Conservation (phyloP, 1,140 invertebrate species). For the Eupeodes corollae region DNA sequence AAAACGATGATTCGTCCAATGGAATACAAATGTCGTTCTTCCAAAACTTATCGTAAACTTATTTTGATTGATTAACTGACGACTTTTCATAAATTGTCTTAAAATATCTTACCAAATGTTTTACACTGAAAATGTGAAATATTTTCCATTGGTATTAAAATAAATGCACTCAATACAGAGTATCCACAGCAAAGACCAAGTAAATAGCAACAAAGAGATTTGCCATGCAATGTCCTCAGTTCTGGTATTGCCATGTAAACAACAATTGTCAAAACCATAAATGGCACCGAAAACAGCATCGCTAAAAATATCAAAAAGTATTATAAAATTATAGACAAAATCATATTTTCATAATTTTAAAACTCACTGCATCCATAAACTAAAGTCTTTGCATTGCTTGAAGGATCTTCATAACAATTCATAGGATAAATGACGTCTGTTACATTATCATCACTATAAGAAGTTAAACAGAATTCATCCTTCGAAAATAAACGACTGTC, state of each 20-base stretch:
- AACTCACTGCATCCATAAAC: slow-evolving; percentile 27
- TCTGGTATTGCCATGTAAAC: slow-evolving; percentile 61
- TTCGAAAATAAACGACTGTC: slow-evolving; percentile 17
- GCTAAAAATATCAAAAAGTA: too few species aligned
- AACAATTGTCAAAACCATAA: slow-evolving; percentile 55
- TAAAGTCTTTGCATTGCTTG: slow-evolving; percentile 21
- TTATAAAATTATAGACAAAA: background rate
- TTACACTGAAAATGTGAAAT: too few species aligned
- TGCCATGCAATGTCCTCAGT: slow-evolving; percentile 58
- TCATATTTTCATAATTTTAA: background rate
- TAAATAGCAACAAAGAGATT: slow-evolving; percentile 61
- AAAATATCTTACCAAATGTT: too few species aligned
- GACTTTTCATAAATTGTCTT: too few species aligned
- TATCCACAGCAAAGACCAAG: slow-evolving; percentile 50
- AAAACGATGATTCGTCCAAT: too few species aligned
- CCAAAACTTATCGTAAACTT: too few species aligned
- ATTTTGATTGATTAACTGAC: too few species aligned
- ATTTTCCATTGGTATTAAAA: too few species aligned
- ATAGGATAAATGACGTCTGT: slow-evolving; percentile 23
- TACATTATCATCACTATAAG: slow-evolving; percentile 13
- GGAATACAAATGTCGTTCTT: too few species aligned
- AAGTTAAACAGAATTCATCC: slow-evolving; percentile 25
- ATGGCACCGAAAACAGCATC: slow-evolving; percentile 57
- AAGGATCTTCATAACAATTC: slow-evolving; percentile 19
- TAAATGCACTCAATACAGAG: slow-evolving; percentile 37